Evolutionary conservation across 2,113 vertebrate genomes (phyloP).

Genomic region (Eleginops maclovinus): DNA sequence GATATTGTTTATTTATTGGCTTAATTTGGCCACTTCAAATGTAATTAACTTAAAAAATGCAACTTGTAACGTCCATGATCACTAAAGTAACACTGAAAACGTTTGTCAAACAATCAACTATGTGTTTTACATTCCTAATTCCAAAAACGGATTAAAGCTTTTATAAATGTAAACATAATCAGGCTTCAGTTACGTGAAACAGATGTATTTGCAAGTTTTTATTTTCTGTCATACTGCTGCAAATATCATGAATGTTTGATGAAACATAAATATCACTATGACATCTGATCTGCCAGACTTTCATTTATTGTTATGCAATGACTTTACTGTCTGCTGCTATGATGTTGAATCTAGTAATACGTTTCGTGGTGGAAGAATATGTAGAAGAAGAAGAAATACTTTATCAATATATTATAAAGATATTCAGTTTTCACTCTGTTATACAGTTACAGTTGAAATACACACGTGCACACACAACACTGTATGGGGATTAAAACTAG

Average conservation of each 20-base stretch:
- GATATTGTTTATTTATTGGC: conserved; percentile 64
- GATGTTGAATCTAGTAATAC: not conserved
- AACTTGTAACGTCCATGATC: not conserved
- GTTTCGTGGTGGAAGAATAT: not conserved
- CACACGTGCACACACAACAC: no score
- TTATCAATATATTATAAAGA: no score
- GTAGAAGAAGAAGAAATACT: no score
- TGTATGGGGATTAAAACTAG: no score
- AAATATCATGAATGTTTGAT: conserved; percentile 32
- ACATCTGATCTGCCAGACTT: conserved; percentile 18
- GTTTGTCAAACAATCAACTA: not conserved
- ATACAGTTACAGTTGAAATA: no score
- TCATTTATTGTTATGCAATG: conserved; percentile 22
- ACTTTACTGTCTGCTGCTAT: not conserved
- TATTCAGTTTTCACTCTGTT: no score
- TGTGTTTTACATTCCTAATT: conserved; percentile 5
- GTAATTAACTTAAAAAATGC: conserved; percentile 14
- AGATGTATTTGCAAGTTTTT: conserved; percentile 44
- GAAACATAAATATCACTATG: conserved; percentile 10
- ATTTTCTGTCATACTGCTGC: conserved; percentile 17
- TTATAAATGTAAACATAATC: conserved; percentile 15
- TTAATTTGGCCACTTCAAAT: conserved; percentile 33
- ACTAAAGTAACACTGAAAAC: not conserved
- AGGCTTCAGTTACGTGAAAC: conserved; percentile 33
- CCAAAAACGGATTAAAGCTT: conserved; percentile 2